Conservation (phyloP, 2,113 vertebrate genomes). For the Axis porcinus region DNA sequence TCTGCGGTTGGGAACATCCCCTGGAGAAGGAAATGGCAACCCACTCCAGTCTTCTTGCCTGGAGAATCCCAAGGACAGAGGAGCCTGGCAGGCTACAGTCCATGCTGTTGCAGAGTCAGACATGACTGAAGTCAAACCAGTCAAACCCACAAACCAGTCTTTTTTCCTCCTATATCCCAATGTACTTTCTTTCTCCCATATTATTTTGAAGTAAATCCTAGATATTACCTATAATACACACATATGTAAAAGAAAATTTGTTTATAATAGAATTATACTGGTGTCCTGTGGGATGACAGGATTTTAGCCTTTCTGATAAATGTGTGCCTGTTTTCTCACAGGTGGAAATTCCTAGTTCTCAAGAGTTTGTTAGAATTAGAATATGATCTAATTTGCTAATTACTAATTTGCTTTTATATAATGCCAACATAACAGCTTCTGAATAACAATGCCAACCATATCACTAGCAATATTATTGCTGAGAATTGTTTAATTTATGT, state of each 20-base stretch:
- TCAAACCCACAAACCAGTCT: not conserved
- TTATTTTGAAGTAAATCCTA: constrained; percentile 3
- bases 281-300: not conserved
- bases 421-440: not conserved
- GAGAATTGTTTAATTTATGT: not conserved
- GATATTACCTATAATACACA: not conserved
- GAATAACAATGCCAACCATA: not conserved
- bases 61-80: not conserved
- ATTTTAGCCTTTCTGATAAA: not conserved
- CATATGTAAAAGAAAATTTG: not conserved
- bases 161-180: not conserved
- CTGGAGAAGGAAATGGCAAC: not conserved
- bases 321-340: not conserved
- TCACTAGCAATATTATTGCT: not conserved
- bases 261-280: not conserved
- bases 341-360: not conserved
- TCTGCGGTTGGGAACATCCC: not conserved
- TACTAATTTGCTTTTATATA: not conserved
- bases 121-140: not conserved
- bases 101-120: not conserved
- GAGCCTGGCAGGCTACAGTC: not conserved
- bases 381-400: not conserved
- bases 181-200: not conserved
- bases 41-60: not conserved
- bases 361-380: not conserved